These are phyloP conservation scores for Drosophila aff. DNA, from an alignment of 1,140 invertebrate genomes.

Conservation along the genomic window DNA sequence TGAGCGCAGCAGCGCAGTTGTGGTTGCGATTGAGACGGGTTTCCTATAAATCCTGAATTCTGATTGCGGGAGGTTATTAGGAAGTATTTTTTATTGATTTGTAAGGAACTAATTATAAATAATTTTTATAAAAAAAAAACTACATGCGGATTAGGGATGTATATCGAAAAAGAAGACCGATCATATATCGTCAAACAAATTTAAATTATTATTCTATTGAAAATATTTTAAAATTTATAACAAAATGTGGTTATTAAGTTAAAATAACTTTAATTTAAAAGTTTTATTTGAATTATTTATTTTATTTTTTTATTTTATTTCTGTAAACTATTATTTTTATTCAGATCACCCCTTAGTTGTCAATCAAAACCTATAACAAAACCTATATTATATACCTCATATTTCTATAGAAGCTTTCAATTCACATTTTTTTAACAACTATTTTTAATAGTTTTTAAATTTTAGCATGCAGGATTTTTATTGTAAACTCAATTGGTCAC, in stretches of 20 bases:
- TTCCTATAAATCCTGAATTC: not conserved
- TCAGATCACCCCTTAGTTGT: not conserved
- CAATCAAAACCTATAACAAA: not conserved
- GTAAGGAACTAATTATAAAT: not conserved
- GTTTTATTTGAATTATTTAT: too few relatives aligned
- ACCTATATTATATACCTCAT: not conserved
- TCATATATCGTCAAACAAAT: too few relatives aligned
- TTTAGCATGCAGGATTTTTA: not conserved
- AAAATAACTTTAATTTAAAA: not conserved
- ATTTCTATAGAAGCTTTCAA: not conserved
- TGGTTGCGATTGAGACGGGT: constrained; percentile 7
- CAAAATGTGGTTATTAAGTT: not conserved
- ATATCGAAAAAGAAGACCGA: too few relatives aligned
- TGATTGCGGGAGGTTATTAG: not conserved
- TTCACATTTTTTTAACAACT: not conserved
- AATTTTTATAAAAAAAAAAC: too few relatives aligned
- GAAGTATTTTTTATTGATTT: not conserved
- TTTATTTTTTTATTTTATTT: too few relatives aligned
- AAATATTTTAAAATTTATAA: too few relatives aligned
- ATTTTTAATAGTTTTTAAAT: constrained; percentile 26
- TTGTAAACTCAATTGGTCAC: constrained; percentile 32
- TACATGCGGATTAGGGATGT: too few relatives aligned
- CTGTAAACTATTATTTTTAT: not conserved
- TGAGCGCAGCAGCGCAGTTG: constrained; percentile 9
- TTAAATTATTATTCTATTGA: too few relatives aligned